phyloP scores from a whole-genome alignment of 2,113 vertebrate species.

The Circaetus cinerascens region DNA sequence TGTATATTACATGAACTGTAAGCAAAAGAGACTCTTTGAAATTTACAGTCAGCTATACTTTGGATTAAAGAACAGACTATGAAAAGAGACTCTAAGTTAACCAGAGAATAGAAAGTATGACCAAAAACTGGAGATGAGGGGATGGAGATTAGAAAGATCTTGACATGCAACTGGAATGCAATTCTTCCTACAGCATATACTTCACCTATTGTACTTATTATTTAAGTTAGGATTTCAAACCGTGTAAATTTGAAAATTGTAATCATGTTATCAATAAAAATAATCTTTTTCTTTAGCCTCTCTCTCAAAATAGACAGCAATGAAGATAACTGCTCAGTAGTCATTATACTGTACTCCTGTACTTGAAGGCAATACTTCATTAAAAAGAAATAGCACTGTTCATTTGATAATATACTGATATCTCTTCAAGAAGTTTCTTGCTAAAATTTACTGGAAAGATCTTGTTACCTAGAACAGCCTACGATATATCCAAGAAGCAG shows the following conservation, averaged over 20 bases:
- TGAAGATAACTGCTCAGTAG: not conserved
- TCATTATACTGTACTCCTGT: not conserved
- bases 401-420: not conserved
- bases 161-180: not conserved
- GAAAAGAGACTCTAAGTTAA: not conserved
- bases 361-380: not conserved
- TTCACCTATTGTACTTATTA: not conserved
- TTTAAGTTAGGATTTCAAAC: not conserved
- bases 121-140: not conserved
- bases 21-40: not conserved
- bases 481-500: not conserved
- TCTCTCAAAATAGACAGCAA: not conserved
- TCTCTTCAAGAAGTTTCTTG: not conserved
- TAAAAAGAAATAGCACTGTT: not conserved
- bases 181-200: not conserved
- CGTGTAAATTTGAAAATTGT: not conserved
- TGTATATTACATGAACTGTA: conserved; percentile 29
- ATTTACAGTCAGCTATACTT: conserved; percentile 12
- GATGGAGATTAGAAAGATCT: not conserved
- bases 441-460: not conserved
- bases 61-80: conserved; percentile 10
- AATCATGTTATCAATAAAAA: not conserved
- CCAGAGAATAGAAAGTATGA: not conserved
- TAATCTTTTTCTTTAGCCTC: not conserved
- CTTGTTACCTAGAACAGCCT: not conserved